A percentile compares a stretch with the other conserved stretches of the same genome.
Evolutionary conservation across 2,888 invertebrate species (phyloP).

Genomic region (Noctua janthe): DNA sequence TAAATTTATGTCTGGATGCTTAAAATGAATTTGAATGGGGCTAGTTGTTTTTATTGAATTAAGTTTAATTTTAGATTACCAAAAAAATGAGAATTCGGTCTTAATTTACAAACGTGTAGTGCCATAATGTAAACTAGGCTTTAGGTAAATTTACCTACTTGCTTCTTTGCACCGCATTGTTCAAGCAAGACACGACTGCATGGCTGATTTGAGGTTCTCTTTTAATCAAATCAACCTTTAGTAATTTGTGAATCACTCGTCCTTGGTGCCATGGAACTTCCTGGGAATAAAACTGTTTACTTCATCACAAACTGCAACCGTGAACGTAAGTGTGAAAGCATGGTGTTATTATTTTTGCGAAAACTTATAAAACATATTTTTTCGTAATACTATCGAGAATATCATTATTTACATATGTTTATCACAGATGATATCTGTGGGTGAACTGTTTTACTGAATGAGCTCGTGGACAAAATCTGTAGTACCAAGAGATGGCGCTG

Average conservation of each 20-base stretch:
- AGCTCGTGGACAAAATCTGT: slow-evolving; percentile 8
- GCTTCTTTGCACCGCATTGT: slow-evolving; percentile 8
- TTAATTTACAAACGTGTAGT: background rate
- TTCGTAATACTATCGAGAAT: slow-evolving; percentile 45
- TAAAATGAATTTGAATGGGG: background rate
- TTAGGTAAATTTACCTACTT: slow-evolving; percentile 3
- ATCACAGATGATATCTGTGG: slow-evolving; percentile 36
- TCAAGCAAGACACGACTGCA: background rate
- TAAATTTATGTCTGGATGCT: background rate
- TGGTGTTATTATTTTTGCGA: slow-evolving; percentile 2
- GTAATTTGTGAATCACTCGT: background rate
- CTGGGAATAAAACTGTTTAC: slow-evolving; percentile 9
- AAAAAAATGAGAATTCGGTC: background rate
- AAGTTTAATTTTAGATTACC: background rate
- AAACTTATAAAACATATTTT: slow-evolving; percentile 10
- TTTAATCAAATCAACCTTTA: background rate
- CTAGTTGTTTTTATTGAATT: background rate
- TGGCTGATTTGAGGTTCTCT: slow-evolving; percentile 2
- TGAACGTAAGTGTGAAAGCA: slow-evolving; percentile 10
- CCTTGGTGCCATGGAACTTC: slow-evolving; percentile 15
- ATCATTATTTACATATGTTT: slow-evolving; percentile 4
- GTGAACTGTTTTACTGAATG: slow-evolving; percentile 69
- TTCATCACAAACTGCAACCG: slow-evolving; percentile 9
- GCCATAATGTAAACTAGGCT: slow-evolving; percentile 22
- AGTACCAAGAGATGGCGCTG: slow-evolving; percentile 72